phyloP scores from a whole-genome alignment of 2,113 vertebrate species.

The Hippocampus mohnikei region DNA sequence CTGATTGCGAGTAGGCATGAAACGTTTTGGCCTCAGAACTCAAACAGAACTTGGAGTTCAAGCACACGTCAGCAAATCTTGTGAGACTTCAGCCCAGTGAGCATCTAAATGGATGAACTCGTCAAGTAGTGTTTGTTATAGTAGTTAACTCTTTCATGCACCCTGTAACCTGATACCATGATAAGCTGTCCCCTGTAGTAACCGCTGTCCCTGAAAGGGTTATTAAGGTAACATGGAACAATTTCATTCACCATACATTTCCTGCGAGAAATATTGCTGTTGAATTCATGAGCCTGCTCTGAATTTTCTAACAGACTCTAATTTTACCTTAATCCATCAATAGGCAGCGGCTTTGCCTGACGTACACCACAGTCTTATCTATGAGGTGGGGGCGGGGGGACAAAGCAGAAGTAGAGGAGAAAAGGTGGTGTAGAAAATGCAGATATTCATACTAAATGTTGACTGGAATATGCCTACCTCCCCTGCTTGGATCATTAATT shows the following conservation, averaged over 20 bases:
- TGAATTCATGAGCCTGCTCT: neutral
- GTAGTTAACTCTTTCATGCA: too few species aligned
- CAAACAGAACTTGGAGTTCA: neutral
- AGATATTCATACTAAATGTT: constrained; percentile 40
- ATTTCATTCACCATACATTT: neutral
- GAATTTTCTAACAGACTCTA: neutral
- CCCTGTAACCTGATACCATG: too few species aligned
- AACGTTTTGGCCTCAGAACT: neutral
- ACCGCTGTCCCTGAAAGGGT: too few species aligned
- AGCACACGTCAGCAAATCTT: neutral
- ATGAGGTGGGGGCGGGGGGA: neutral
- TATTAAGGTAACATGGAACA: too few species aligned
- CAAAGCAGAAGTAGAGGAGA: constrained; percentile 1
- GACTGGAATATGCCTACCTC: constrained; percentile 45
- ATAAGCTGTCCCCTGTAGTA: too few species aligned
- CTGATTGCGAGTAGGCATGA: neutral
- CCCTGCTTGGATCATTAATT: constrained; percentile 64
- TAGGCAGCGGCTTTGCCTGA: constrained; percentile 7
- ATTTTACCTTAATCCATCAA: neutral
- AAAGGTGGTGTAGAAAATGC: constrained; percentile 9
- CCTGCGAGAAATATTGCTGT: neutral
- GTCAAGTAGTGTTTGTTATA: too few species aligned
- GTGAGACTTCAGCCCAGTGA: neutral
- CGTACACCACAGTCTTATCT: neutral
- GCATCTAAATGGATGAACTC: neutral